A percentile compares a stretch with the other conserved stretches of the same genome.
Conservation (phyloP, 2,113 vertebrate genomes). For the Scatophagus argus region DNA sequence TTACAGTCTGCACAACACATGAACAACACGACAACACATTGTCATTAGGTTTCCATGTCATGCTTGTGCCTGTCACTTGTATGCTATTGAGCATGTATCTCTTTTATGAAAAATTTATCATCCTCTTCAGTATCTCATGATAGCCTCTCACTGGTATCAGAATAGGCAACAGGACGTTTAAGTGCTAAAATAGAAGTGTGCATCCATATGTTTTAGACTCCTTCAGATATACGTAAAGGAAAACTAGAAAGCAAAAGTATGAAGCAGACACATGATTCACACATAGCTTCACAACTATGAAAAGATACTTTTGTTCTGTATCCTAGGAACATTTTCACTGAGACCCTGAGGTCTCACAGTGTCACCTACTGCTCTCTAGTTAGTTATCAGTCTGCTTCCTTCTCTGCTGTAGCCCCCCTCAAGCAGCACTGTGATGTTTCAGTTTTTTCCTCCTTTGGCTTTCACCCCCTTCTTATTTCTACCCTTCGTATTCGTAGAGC, state of each 20-base stretch:
- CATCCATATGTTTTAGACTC: background rate
- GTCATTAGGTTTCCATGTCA: conserved; percentile 46
- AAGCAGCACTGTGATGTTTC: conserved; percentile 52
- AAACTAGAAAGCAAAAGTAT: conserved; percentile 22
- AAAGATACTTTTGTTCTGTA: conserved; percentile 51
- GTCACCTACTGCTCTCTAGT: conserved; percentile 57
- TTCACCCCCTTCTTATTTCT: conserved; percentile 45
- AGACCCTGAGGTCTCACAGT: conserved; percentile 60
- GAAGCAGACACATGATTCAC: conserved; percentile 26
- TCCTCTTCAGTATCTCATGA: background rate
- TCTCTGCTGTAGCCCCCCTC: conserved; percentile 52
- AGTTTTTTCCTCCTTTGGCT: conserved; percentile 36
- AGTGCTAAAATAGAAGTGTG: conserved; percentile 13
- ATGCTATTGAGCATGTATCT: conserved; percentile 14
- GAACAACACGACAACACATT: conserved; percentile 13
- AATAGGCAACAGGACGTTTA: conserved; percentile 18
- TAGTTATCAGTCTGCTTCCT: conserved; percentile 52
- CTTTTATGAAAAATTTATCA: conserved; percentile 22
- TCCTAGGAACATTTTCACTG: conserved; percentile 47
- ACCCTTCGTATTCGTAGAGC: conserved; percentile 42
- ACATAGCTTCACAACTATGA: conserved; percentile 56
- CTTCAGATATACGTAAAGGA: background rate
- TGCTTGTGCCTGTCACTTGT: conserved; percentile 36
- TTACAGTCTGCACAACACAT: background rate
- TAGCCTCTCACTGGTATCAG: background rate